These are phyloP conservation scores for Teleogryllus occipitalis DNA, from an alignment of 1,140 invertebrate genomes.

Conservation along the genomic window DNA sequence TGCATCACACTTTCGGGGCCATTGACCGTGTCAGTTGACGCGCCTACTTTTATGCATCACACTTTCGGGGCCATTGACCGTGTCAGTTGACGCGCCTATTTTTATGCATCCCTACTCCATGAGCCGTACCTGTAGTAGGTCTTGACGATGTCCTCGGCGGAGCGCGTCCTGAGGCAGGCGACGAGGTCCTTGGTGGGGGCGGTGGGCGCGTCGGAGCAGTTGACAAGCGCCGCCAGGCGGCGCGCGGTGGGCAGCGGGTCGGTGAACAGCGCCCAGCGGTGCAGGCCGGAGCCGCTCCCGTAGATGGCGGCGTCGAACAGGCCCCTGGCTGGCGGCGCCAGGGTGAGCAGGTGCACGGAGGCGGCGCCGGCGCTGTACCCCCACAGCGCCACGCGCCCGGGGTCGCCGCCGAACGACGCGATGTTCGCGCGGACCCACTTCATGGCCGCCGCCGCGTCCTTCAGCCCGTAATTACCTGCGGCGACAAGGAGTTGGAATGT, in stretches of 20 bases:
- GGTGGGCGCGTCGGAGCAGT: not conserved
- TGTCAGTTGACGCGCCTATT: too few species aligned
- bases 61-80: too few species aligned
- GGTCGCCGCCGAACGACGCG: conserved; percentile 40
- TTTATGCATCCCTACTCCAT: too few species aligned
- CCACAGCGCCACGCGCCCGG: conserved; percentile 37
- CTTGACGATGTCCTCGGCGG: not conserved
- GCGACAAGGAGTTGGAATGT: too few species aligned
- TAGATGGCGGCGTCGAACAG: not conserved
- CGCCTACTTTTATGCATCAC: too few species aligned
- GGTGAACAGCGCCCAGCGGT: not conserved
- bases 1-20: too few species aligned
- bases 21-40: too few species aligned
- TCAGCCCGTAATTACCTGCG: conserved; percentile 35
- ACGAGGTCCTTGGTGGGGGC: not conserved
- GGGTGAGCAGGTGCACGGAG: conserved; percentile 28
- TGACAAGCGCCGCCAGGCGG: not conserved
- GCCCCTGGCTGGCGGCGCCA: conserved; percentile 24
- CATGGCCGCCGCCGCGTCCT: conserved; percentile 39
- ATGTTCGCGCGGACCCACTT: conserved; percentile 40
- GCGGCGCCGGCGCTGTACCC: conserved; percentile 38
- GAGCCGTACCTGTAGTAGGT: not conserved
- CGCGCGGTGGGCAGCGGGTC: not conserved
- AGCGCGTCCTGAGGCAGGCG: not conserved
- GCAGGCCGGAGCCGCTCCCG: not conserved